Base-by-base conservation (phyloP, 2,888 invertebrate species). In the Cheilosia soror region DNA sequence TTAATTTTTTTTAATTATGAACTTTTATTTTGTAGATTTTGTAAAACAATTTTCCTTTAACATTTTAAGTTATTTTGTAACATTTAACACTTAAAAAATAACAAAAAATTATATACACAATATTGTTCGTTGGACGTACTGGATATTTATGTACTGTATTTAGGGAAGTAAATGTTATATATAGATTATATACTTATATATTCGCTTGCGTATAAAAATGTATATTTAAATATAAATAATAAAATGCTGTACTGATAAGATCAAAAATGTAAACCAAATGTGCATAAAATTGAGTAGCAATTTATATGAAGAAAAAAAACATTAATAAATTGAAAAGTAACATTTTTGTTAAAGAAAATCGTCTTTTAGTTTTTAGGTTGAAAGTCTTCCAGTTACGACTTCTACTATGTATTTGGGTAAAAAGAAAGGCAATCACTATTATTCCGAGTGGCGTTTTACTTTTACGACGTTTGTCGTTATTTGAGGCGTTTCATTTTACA, bases 71-170 rank as follows among this genome's bases (percentile, higher is more conserved):
- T 47, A 60, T 31, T 37, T 37, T 11, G 4, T 37, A 37, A 37
- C 37, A 37, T 37, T 60, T 15, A 42, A n/a, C 13, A n/a, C 25
- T 62, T 40, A 31, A 44, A 44, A n/a, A 68, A 25, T 47, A 68
- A 57, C 55, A 69, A 53, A 51, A 51, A 58, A 20, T 55, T 75
- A 33, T 44, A 58, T 40, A 79, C 37, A 84, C 42, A 69, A 51
- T 27, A 58, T 60, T 63, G 51, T 63, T 84, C 7, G 65, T 84
- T 79, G 58, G 37, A 79, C 53, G 69, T 79, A 75, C 53, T 80
- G 80, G 69, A 76, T 80, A 75, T 84, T 80, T 80, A 69, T 73
- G 53, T 63, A 78, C 37, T 37, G 37, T 60, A 53, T 78, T 78
- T 60, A 68, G 62, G 49, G 20, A 69, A 63, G 20, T 71, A 25